Base-by-base conservation (phyloP, 2,888 invertebrate species). In the Beris morrisii region DNA sequence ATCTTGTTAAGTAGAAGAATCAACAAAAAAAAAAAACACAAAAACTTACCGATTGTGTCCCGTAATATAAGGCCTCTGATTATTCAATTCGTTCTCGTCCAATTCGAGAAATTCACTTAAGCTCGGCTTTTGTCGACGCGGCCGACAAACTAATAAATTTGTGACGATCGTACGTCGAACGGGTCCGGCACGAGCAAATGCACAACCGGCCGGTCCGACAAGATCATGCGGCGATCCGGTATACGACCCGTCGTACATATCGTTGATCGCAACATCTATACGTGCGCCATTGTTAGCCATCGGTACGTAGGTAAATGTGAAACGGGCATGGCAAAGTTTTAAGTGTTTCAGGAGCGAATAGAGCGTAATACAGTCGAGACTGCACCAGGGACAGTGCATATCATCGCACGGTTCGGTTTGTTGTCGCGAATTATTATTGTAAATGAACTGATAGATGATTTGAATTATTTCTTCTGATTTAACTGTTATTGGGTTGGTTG, bases 381-480 rank as follows among this genome's bases (percentile, higher is more conserved):
- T 91, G 79, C 97, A 97, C 97, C 97, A 97, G 1, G 97, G 97
- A 77, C 97, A 97, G 76, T 91, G 91, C 59, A 95, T 84, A 82
- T 96, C 95, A 75, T 93, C 92, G 70, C 94, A 91, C 9, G 95
- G 93, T 81, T 96, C 96, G 0, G 96, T 97, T 82, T 96, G 96
- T 77, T 97, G 97, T 54, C 95, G 85, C 52, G 93, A 93, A 78
- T 94, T 95, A 81, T 95, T 95, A 81, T 95, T 95, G 79, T 95
- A 96, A 72, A 95, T 86, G 82, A 97, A 97, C 82, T 97, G 96
- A 82, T 97, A 97, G 71, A 95, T 92, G 71, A 97, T 92, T 81
- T 93, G 91, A 71, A 90, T 85, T 30, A 87, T 86, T 72, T 84
- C 82, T 38, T 79, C 76, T 2, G 43, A 13, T 15, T 66, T 58